Evolutionary conservation across 2,113 vertebrate species (phyloP).

Genomic region (Cyrtonyx montezumae): DNA sequence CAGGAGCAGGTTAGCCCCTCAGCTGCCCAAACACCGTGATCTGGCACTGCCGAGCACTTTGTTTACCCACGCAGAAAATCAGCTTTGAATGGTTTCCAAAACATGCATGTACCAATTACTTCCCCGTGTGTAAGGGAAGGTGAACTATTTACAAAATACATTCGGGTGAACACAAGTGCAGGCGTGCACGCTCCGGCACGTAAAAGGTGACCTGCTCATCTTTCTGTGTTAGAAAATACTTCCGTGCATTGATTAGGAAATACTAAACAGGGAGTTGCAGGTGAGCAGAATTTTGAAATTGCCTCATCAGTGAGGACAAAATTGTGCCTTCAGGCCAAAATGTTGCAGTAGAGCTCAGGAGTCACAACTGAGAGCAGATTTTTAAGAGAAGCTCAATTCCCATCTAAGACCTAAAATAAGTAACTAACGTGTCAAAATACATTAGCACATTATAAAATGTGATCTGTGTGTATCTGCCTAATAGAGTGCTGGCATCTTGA

Average conservation of each 20-base stretch:
- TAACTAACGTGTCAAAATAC: neutral
- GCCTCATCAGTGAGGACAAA: conserved; percentile 27
- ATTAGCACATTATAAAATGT: neutral
- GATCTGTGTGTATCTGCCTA: neutral
- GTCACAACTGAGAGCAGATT: neutral
- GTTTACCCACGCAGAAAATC: conserved; percentile 64
- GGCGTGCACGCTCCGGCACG: accelerated
- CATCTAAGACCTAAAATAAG: neutral
- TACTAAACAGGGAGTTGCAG: conserved; percentile 16
- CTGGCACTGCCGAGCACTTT: conserved; percentile 22
- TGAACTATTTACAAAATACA: conserved; percentile 44
- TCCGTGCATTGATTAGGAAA: neutral
- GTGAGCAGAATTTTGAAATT: conserved; percentile 56
- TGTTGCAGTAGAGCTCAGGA: neutral
- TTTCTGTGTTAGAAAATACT: neutral
- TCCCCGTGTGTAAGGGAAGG: conserved; percentile 52
- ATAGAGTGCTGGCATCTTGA: conserved; percentile 5
- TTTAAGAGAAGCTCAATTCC: neutral
- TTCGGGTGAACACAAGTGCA: neutral
- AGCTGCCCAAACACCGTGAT: neutral
- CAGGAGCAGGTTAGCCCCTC: neutral
- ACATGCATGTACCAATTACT: conserved; percentile 64
- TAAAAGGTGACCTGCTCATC: neutral
- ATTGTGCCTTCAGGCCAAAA: conserved; percentile 1
- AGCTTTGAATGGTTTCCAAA: conserved; percentile 64